Conservation (phyloP, 2,797 vertebrate genomes). For the Gymnoscopelus microlampas region DNA sequence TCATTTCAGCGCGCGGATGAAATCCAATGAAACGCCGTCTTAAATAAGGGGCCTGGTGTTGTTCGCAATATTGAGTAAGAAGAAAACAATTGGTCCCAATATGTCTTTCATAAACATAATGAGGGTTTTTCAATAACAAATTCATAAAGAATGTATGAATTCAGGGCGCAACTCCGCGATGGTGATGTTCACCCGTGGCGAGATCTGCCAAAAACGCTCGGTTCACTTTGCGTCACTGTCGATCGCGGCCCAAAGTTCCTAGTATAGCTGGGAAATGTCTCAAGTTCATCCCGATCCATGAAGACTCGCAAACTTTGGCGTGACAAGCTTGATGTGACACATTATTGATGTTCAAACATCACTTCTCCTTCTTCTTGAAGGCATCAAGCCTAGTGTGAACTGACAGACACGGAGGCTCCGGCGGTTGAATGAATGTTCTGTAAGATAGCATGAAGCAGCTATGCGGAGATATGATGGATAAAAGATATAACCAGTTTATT, state of each 20-base stretch:
- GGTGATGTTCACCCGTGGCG: slow-evolving; percentile 17
- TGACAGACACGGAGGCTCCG: slow-evolving; percentile 30
- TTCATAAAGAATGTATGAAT: slow-evolving; percentile 84
- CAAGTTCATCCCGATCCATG: slow-evolving; percentile 22
- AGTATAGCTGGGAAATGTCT: slow-evolving; percentile 7
- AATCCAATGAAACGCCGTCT: slow-evolving; percentile 75
- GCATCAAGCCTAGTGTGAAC: slow-evolving; percentile 47
- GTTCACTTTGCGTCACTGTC: slow-evolving; percentile 65
- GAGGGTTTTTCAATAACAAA: slow-evolving; percentile 78
- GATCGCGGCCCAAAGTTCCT: neutral
- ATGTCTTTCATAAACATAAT: slow-evolving; percentile 77
- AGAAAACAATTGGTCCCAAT: slow-evolving; percentile 69
- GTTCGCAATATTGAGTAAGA: slow-evolving; percentile 59
- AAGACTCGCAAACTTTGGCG: slow-evolving; percentile 46
- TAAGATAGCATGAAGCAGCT: no score
- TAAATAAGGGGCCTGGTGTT: slow-evolving; percentile 64
- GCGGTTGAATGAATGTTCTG: no score
- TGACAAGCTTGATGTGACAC: slow-evolving; percentile 46
- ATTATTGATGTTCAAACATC: slow-evolving; percentile 59
- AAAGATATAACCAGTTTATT: no score
- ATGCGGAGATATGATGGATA: no score
- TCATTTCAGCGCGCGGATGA: slow-evolving; percentile 68
- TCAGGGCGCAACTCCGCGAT: slow-evolving; percentile 40
- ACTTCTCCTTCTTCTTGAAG: slow-evolving; percentile 48
- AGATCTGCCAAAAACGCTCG: slow-evolving; percentile 41